phyloP scores from a whole-genome alignment of 64 coral and sea anemone genomes.

The Montipora sp. region DNA sequence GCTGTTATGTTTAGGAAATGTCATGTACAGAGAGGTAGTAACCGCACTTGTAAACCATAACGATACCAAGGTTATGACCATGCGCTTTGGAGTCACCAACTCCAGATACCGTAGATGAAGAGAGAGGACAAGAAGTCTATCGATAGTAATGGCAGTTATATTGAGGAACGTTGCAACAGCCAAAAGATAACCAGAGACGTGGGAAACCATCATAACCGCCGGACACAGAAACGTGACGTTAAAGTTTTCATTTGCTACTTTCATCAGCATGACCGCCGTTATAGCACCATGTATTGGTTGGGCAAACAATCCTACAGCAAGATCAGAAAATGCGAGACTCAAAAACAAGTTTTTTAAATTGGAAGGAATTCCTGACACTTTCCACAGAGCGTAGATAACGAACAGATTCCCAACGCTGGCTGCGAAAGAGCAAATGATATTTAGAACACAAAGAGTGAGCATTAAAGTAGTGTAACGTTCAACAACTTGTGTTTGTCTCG shows the following conservation, averaged over 20 bases:
- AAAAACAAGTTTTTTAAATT: background rate
- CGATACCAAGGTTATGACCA: background rate
- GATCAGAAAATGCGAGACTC: conserved; percentile 40
- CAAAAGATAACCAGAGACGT: background rate
- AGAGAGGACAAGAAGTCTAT: conserved; percentile 44
- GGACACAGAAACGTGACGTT: background rate
- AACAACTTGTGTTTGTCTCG: background rate
- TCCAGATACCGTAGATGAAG: conserved; percentile 44
- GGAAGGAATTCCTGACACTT: background rate
- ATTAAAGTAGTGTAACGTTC: background rate
- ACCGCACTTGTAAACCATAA: conserved; percentile 5
- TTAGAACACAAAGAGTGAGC: background rate
- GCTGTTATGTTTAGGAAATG: background rate
- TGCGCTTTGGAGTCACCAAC: background rate
- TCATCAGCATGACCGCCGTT: background rate
- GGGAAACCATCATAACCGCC: too few species aligned
- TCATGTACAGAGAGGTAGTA: background rate
- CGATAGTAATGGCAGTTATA: conserved; percentile 24
- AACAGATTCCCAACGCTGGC: background rate
- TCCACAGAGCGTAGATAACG: background rate
- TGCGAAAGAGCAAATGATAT: background rate
- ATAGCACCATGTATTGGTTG: conserved; percentile 15
- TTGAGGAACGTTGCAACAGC: conserved; percentile 19
- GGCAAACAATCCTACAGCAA: conserved; percentile 13
- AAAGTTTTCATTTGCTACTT: background rate